phyloP scores from a whole-genome alignment of 1,140 invertebrate species.

The Rhopalosiphum padi region DNA sequence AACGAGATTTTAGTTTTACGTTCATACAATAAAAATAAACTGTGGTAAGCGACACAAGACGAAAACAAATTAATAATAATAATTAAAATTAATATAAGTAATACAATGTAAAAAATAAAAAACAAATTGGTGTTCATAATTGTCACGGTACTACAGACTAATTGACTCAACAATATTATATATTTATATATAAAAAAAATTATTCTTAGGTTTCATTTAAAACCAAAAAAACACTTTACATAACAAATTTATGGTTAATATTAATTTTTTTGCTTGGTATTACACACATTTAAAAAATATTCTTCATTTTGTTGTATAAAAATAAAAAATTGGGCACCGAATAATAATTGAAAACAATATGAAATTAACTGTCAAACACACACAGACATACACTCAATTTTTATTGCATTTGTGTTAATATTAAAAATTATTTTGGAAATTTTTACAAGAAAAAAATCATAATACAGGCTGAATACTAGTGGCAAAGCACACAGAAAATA shows the following conservation, averaged over 20 bases:
- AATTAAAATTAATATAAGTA: constrained; percentile 37
- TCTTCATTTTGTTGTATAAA: constrained; percentile 42
- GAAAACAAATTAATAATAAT: constrained; percentile 35
- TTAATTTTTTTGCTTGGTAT: constrained; percentile 23
- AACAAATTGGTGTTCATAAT: constrained; percentile 57
- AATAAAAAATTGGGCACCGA: constrained; percentile 41
- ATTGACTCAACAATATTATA: constrained; percentile 55
- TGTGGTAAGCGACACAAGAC: constrained; percentile 2
- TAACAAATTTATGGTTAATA: constrained; percentile 26
- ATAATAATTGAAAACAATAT: constrained; percentile 36
- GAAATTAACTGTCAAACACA: constrained; percentile 19
- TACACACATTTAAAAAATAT: constrained; percentile 39
- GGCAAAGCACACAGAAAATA: not conserved
- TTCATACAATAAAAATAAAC: constrained; percentile 35
- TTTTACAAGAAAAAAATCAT: constrained; percentile 9
- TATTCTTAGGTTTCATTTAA: constrained; percentile 33
- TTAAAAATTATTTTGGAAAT: constrained; percentile 9
- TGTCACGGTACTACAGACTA: constrained; percentile 51
- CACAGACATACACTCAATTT: not conserved
- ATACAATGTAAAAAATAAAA: constrained; percentile 43
- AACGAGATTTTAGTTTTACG: constrained; percentile 17
- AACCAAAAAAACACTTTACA: constrained; percentile 45
- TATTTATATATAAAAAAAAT: constrained; percentile 32
- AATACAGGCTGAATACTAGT: not conserved
- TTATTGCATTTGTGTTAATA: not conserved